phyloP scores from a whole-genome alignment of 2,113 vertebrate species.

The Drymodes brunneopygia region DNA sequence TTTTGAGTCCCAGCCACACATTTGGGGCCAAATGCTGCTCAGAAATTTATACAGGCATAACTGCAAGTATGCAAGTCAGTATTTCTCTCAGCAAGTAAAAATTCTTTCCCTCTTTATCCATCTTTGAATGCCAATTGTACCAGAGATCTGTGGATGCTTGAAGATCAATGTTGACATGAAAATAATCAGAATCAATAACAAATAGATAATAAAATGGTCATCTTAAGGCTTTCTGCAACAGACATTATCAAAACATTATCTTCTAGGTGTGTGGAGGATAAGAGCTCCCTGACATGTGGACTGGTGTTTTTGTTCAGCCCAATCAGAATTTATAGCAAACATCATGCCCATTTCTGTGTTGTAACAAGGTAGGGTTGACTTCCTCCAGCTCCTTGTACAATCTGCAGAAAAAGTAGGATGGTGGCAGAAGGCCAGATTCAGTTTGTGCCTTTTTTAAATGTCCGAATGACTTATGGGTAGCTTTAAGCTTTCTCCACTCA shows the following conservation, averaged over 20 bases:
- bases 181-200: background rate
- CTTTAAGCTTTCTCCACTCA: background rate
- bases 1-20: background rate
- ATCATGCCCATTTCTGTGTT: background rate
- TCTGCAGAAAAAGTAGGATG: background rate
- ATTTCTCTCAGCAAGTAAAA: background rate
- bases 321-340: background rate
- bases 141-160: background rate
- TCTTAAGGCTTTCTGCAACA: background rate
- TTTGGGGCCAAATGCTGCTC: background rate
- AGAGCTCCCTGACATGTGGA: background rate
- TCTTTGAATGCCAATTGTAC: background rate
- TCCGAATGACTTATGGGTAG: background rate
- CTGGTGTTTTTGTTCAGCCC: background rate
- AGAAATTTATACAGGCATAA: background rate
- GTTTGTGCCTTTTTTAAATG: background rate
- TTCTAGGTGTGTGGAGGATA: background rate
- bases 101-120: background rate
- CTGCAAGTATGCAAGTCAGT: background rate
- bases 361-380: background rate
- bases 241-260: background rate
- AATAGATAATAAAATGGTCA: background rate
- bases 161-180: background rate
- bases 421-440: background rate
- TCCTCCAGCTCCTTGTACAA: background rate